A percentile compares a stretch with the other conserved stretches of the same genome.
Evolutionary conservation across 2,888 invertebrate genomes (phyloP).

Genomic region (Apantesis nais): DNA sequence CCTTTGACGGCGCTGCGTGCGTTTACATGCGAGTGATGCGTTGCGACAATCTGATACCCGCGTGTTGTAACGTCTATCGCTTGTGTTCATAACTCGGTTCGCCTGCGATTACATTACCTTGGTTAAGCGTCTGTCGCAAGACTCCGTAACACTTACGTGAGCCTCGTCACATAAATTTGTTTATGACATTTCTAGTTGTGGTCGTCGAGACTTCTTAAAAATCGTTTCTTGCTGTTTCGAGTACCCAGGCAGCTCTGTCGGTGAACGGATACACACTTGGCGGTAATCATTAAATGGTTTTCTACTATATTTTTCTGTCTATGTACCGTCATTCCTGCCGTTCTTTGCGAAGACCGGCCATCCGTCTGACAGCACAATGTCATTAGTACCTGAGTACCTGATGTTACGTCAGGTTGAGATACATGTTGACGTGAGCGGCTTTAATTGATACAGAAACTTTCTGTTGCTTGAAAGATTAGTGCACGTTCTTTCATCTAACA

Average conservation of each 20-base stretch:
- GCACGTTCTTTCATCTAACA: no score
- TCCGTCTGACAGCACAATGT: neutral
- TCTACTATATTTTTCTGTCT: neutral
- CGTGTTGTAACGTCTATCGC: conserved; percentile 8
- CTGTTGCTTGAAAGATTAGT: neutral
- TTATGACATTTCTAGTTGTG: neutral
- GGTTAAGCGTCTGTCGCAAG: neutral
- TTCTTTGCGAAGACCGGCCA: neutral
- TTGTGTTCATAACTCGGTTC: neutral
- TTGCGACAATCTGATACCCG: conserved; percentile 44
- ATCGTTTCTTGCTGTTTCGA: neutral
- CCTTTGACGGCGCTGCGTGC: conserved; percentile 24
- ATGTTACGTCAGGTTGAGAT: neutral
- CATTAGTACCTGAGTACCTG: neutral
- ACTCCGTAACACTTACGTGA: neutral
- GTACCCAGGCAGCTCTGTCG: neutral
- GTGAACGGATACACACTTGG: neutral
- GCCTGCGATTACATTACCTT: neutral
- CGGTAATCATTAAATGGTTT: neutral
- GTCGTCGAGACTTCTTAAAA: neutral
- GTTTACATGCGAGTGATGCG: conserved; percentile 16
- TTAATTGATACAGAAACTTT: neutral
- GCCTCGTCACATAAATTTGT: neutral
- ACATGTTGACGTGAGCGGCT: neutral
- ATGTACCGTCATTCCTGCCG: neutral